Evolutionary conservation across 1,140 invertebrate species (phyloP).

Genomic region (Macrobrachium rosenbergii): DNA sequence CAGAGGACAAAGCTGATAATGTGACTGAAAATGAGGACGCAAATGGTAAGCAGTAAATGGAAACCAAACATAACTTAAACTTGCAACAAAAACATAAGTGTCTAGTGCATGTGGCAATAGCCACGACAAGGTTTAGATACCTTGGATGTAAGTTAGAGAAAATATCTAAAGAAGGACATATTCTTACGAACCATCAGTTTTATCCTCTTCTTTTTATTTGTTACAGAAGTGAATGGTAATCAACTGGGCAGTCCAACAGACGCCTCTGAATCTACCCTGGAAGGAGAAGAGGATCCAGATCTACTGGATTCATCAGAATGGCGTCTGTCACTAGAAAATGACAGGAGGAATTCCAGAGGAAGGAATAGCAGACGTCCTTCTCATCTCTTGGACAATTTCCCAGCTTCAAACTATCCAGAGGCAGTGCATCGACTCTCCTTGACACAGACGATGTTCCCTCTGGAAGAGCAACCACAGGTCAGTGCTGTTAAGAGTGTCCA

Average conservation of each 20-base stretch:
- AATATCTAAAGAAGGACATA: no score
- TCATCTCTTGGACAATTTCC: constrained; percentile 35
- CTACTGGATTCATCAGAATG: constrained; percentile 26
- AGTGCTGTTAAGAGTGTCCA: background rate
- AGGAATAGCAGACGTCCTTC: constrained; percentile 44
- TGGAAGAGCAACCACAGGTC: constrained; percentile 62
- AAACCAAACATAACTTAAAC: no score
- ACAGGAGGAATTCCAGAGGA: constrained; percentile 26
- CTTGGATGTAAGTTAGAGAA: no score
- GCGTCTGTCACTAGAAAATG: background rate
- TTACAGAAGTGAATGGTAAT: constrained; percentile 34
- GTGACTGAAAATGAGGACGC: no score
- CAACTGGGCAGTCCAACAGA: constrained; percentile 55
- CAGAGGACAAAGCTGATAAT: no score
- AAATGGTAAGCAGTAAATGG: no score
- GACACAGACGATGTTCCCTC: constrained; percentile 62
- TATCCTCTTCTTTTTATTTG: background rate
- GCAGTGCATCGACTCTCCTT: constrained; percentile 32
- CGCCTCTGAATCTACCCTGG: constrained; percentile 30
- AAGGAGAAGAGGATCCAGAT: background rate
- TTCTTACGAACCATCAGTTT: no score
- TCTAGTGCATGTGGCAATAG: no score
- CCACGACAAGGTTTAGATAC: no score
- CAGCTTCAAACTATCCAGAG: constrained; percentile 45
- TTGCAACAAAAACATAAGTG: no score